Evolutionary conservation across 2,888 invertebrate genomes (phyloP).

Genomic region (Apotomis betuletana): DNA sequence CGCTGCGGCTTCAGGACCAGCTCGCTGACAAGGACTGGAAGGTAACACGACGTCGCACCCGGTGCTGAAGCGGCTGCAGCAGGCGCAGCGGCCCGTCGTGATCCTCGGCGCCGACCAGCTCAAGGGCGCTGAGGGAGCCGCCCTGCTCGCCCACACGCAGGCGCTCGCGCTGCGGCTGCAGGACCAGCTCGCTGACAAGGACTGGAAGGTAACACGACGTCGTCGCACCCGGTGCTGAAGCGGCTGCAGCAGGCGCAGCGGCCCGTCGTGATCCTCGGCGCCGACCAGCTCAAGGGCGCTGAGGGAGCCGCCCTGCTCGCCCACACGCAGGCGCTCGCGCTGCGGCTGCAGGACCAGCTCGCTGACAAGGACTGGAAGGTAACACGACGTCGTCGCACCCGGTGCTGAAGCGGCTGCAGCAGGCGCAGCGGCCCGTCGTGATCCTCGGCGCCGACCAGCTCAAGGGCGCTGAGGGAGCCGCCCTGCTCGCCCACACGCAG

Average conservation of each 20-base stretch:
- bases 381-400: constrained; percentile 73
- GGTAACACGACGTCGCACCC: constrained; percentile 69
- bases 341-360: constrained; percentile 81
- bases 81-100: constrained; percentile 95
- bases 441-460: constrained; percentile 95
- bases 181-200: constrained; percentile 78
- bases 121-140: constrained; percentile 89
- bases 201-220: constrained; percentile 81
- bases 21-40: constrained; percentile 81
- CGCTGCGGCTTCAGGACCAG: constrained; percentile 83
- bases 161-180: constrained; percentile 86
- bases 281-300: constrained; percentile 89
- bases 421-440: constrained; percentile 95
- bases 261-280: constrained; percentile 97
- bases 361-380: constrained; percentile 82
- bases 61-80: constrained; percentile 84
- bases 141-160: constrained; percentile 89
- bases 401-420: constrained; percentile 84
- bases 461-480: constrained; percentile 89
- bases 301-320: constrained; percentile 92
- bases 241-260: constrained; percentile 90
- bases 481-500: constrained; percentile 89
- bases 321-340: constrained; percentile 88
- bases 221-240: constrained; percentile 73
- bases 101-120: constrained; percentile 95